Conservation (phyloP, 1,140 invertebrate species). For the Drosophila bifasciata region DNA sequence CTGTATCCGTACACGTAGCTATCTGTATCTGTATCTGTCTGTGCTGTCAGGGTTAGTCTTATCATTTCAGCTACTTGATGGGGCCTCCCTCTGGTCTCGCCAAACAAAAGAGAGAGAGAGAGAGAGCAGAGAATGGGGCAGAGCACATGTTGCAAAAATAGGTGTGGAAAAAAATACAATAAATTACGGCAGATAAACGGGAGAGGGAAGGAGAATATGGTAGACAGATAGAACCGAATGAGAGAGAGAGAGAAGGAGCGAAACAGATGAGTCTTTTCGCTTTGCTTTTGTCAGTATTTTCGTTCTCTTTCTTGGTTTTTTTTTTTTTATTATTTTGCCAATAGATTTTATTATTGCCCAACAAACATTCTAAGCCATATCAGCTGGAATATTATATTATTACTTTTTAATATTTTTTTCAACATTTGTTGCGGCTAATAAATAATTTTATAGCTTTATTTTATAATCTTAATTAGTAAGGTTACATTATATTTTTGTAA, state of each 20-base stretch:
- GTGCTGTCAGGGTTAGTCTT: constrained; percentile 10
- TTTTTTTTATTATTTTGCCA: constrained; percentile 1
- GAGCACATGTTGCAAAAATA: constrained; percentile 42
- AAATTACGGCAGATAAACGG: constrained; percentile 39
- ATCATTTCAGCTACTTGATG: constrained; percentile 10
- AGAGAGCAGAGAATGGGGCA: background rate
- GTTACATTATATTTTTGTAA: too few relatives aligned
- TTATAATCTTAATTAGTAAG: background rate
- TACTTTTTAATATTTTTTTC: background rate
- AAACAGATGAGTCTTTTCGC: constrained; percentile 8
- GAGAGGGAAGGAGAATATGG: background rate
- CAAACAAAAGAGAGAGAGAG: constrained; percentile 4
- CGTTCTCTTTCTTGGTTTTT: constrained; percentile 7
- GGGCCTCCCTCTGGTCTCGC: background rate
- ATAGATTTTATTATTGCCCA: constrained; percentile 5
- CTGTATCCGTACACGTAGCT: constrained; percentile 3
- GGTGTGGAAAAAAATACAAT: constrained; percentile 33
- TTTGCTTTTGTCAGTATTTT: background rate
- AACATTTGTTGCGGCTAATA: background rate
- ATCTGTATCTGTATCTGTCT: constrained; percentile 34
- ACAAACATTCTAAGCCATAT: constrained; percentile 22
- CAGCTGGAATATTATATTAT: constrained; percentile 8
- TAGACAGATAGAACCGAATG: constrained; percentile 20
- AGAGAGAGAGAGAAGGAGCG: background rate
- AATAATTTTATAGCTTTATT: background rate